Evolutionary conservation across 2,113 vertebrate genomes (phyloP), one percentile per base, ranked within the genome.

Genomic region (Nothobranchius kuhntae): DNA sequence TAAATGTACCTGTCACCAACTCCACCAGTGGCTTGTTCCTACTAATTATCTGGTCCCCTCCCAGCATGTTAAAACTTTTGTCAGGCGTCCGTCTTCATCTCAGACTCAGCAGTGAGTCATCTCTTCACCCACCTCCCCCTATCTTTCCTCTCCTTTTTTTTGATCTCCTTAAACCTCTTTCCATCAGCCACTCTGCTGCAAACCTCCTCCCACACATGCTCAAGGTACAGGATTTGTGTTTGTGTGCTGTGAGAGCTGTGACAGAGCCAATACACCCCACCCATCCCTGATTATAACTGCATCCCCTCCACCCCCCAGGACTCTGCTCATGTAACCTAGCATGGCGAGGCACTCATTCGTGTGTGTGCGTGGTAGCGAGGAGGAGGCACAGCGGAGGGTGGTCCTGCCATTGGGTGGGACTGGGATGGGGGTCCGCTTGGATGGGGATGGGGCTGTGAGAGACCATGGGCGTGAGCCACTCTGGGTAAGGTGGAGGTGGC

Each of bases 281-380:
- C 52, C 35, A 3, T 3, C 40, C 35, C 7, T 0, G 9, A 54
- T 38, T 63, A 59, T 71, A 65, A 7, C 44, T 11, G 9, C 12
- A 61, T 21, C 54, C 9, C 68, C 57, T 50, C 42, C 54, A 52
- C 17, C 4, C 47, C 35, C 68, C 64, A 40, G 38, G 4, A 8
- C 38, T 30, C 70, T 62, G 21, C 45, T 13, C n/a, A 24, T 10
- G 13, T 8, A 62, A 56, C 71, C 90, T 94, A 95, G 91, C 95
- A 96, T n/a, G 95, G 95, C 3, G 95, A 96, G 76, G 95, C 95
- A 77, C 93, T 96, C 93, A 96, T 95, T 73, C 94, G 91, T 86
- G 95, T 94, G 82, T 95, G 94, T 30, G 94, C 73, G 3, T 95
- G 95, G 73, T 96, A 96, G 81, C 92, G 94, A 35, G 95, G 95